These are phyloP conservation scores for Chelmon rostratus DNA, from an alignment of 2,797 vertebrate species.

Conservation along the genomic window DNA sequence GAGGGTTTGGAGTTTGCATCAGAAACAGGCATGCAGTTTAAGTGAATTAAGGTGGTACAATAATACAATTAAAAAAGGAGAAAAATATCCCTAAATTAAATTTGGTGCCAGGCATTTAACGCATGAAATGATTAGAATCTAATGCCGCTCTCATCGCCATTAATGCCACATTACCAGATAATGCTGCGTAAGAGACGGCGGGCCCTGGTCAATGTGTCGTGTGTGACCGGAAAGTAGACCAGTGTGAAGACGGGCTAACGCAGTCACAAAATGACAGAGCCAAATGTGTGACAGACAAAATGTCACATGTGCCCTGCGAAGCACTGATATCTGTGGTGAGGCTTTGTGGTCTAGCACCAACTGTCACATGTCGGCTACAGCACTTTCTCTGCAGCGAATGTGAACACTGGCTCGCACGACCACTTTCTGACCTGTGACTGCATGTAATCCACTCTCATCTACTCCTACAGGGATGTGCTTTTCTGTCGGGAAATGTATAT, in stretches of 20 bases:
- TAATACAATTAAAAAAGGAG: background rate
- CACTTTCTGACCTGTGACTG: constrained; percentile 42
- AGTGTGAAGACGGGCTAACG: constrained; percentile 69
- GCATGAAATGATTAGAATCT: background rate
- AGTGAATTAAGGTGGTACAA: constrained; percentile 7
- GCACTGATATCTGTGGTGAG: constrained; percentile 58
- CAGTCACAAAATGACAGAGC: constrained; percentile 74
- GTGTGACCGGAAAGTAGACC: constrained; percentile 38
- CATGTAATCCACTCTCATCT: constrained; percentile 2
- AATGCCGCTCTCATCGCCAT: background rate
- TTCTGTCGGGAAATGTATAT: background rate
- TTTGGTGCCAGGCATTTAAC: background rate
- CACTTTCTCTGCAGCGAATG: constrained; percentile 25
- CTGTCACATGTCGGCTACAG: constrained; percentile 60
- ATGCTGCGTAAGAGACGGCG: background rate
- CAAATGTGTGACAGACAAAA: constrained; percentile 79
- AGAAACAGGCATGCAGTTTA: constrained; percentile 7
- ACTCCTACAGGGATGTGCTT: background rate
- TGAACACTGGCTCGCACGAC: constrained; percentile 26
- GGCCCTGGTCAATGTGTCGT: constrained; percentile 29
- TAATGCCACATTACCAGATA: background rate
- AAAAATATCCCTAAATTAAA: background rate
- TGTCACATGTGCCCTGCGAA: constrained; percentile 77
- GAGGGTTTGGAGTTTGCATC: constrained; percentile 26
- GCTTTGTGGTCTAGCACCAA: constrained; percentile 66